Evolutionary conservation across 2,797 vertebrate species (phyloP), one percentile per base, ranked within the genome.

Genomic region (Takifugu rubripes): DNA sequence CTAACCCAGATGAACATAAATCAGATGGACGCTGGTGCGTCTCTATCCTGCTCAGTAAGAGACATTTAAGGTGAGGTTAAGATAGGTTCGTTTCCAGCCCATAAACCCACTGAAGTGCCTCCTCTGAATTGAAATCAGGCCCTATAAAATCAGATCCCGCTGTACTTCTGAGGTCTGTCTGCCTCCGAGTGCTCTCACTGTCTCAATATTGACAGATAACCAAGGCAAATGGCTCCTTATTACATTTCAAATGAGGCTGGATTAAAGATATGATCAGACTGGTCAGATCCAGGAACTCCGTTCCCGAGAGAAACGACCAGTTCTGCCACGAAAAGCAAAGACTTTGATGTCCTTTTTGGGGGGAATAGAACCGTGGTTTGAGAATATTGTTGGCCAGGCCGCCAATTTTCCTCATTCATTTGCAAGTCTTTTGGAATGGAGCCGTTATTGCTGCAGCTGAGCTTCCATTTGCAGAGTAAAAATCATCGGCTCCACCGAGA

Each of bases 171-270:
- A 52, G 50, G 25, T 48, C 51, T 44, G 68, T 66, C 62, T 70
- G 47, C 47, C 25, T 58, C 52, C 71, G 72, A 82, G 74, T 73
- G 70, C 72, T 75, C 46, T 54, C 24, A 40, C 56, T 65, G 52
- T 55, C 66, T 78, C 59, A 56, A 17, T 65, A 65, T 63, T 73
- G 74, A 75, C 52, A 31, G 56, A 75, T 73, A 52, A 59, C 59
- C 36, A 21, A 50, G 33, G 17, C 36, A 27, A 63, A 65, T 49
- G 25, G 59, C 36, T 16, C 59, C 72, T 65, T 49, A 76, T 76
- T 58, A 64, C 49, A 74, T 72, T 72, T 70, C 59, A 60, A 54
- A 75, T 75, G 56, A 70, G 67, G 65, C 24, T 64, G 52, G 26
- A 67, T 58, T 54, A 68, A 75, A 62, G 56, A 64, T 46, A 59